A percentile compares a stretch with the other conserved stretches of the same genome.
These are phyloP conservation scores for Rachycentron canadum DNA, from an alignment of 2,797 vertebrate species.

Conservation along the genomic window DNA sequence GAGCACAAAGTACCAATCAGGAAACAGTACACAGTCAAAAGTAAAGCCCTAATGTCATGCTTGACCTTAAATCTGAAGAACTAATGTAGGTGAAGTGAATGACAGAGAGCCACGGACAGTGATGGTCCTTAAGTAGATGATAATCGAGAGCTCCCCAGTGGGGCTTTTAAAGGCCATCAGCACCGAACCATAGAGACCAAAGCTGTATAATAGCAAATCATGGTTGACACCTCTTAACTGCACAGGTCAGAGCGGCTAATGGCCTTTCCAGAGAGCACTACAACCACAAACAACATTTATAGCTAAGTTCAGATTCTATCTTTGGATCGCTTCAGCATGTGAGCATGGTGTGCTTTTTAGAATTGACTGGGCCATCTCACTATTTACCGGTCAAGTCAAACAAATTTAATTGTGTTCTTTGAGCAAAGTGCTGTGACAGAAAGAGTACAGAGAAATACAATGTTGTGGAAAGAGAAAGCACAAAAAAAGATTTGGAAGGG, in stretches of 20 bases:
- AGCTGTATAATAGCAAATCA: conserved; percentile 73
- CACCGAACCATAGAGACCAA: conserved; percentile 64
- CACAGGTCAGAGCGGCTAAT: conserved; percentile 77
- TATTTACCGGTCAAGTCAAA: conserved; percentile 71
- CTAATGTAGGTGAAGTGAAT: conserved; percentile 65
- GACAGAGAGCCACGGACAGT: conserved; percentile 44
- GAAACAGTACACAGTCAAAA: conserved; percentile 18
- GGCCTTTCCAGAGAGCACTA: conserved; percentile 67
- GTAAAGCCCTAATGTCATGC: conserved; percentile 32
- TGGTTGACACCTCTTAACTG: conserved; percentile 71
- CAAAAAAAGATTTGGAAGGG: not conserved
- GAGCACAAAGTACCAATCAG: not conserved
- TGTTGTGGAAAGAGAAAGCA: conserved; percentile 21
- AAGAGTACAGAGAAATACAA: conserved; percentile 42
- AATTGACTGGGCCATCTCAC: conserved; percentile 54
- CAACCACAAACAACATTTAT: conserved; percentile 64
- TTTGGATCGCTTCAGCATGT: conserved; percentile 36
- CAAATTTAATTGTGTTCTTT: conserved; percentile 72
- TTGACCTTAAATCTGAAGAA: conserved; percentile 55
- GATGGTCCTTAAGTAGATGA: conserved; percentile 68
- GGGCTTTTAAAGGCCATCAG: conserved; percentile 79
- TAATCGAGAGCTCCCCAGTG: conserved; percentile 63
- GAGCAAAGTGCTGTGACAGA: conserved; percentile 69
- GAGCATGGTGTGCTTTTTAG: conserved; percentile 37
- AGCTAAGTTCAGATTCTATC: conserved; percentile 60